A percentile compares a stretch with the other conserved stretches of the same genome.
Conservation (phyloP, 2,113 vertebrate genomes). For the Phaethon lepturus region DNA sequence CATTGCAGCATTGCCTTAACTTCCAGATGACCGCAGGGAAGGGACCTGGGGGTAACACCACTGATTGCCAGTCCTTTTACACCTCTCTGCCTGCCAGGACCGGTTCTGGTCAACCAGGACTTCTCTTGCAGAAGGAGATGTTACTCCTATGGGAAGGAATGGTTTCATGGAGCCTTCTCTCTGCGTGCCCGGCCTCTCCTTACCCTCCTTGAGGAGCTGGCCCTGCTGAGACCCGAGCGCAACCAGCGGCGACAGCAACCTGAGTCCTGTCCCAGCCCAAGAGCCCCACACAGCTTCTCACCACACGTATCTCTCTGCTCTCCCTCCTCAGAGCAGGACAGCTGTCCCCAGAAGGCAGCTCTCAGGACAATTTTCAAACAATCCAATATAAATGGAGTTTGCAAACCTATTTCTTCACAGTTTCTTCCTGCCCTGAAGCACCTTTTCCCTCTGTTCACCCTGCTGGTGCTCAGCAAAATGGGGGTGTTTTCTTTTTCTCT, state of each 20-base stretch:
- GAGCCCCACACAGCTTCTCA: neutral
- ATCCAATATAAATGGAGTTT: neutral
- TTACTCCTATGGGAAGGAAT: neutral
- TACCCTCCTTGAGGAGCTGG: neutral
- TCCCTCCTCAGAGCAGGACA: neutral
- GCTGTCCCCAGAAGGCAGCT: conserved; percentile 21
- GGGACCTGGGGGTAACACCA: accelerated
- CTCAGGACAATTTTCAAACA: conserved; percentile 10
- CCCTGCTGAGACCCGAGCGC: neutral
- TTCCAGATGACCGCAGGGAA: neutral
- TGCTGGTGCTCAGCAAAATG: conserved; percentile 16
- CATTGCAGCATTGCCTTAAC: neutral
- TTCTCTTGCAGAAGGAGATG: neutral
- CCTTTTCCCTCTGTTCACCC: conserved; percentile 32
- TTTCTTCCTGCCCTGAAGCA: conserved; percentile 56
- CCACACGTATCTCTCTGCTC: neutral
- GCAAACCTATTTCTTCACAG: conserved; percentile 51
- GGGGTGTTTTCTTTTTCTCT: conserved; percentile 35
- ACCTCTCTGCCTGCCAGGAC: neutral
- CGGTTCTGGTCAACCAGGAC: neutral
- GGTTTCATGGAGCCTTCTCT: neutral
- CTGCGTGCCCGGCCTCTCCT: neutral
- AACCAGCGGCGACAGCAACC: neutral
- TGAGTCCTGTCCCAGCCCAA: neutral
- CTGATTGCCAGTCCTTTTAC: neutral